Percentiles rank a stretch among this genome's conserved stretches.
Conservation (phyloP, 1,140 invertebrate species). For the Drosophila rhopaloa region DNA sequence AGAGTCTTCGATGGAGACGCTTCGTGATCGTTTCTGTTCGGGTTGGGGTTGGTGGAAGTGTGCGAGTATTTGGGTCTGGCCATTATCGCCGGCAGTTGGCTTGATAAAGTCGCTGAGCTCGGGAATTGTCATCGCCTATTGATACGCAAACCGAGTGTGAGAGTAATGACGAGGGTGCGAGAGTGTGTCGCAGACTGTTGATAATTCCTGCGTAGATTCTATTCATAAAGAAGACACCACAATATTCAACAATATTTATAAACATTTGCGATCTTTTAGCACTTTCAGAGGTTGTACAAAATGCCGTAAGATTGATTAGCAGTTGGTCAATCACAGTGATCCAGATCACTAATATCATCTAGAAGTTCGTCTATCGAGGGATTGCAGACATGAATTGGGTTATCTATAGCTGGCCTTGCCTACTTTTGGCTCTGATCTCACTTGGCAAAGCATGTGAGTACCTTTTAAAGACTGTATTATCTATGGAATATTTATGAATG, state of each 20-base stretch:
- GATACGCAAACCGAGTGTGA: slow-evolving; percentile 39
- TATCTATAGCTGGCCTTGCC: slow-evolving; percentile 32
- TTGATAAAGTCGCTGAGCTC: slow-evolving; percentile 54
- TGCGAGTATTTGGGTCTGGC: slow-evolving; percentile 66
- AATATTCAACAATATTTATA: slow-evolving; percentile 19
- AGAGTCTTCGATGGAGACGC: background rate
- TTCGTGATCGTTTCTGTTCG: slow-evolving; percentile 19
- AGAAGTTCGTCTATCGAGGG: background rate
- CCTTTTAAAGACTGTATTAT: background rate
- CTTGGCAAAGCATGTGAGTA: slow-evolving; percentile 54
- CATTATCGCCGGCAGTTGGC: slow-evolving; percentile 53
- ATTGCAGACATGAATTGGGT: slow-evolving; percentile 47
- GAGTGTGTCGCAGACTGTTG: slow-evolving; percentile 28
- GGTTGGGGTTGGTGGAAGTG: slow-evolving; percentile 15
- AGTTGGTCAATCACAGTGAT: background rate
- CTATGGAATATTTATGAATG: background rate
- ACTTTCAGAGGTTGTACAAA: slow-evolving; percentile 44
- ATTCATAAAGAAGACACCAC: slow-evolving; percentile 30
- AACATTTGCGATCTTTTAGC: slow-evolving; percentile 21
- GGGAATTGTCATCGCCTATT: slow-evolving; percentile 47
- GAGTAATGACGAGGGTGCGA: slow-evolving; percentile 3
- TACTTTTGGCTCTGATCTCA: slow-evolving; percentile 46
- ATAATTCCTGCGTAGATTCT: slow-evolving; percentile 25
- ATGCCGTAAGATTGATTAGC: slow-evolving; percentile 47
- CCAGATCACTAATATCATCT: background rate